These are phyloP conservation scores for Cistogaster globosa DNA, from an alignment of 2,888 invertebrate genomes.

Conservation along the genomic window DNA sequence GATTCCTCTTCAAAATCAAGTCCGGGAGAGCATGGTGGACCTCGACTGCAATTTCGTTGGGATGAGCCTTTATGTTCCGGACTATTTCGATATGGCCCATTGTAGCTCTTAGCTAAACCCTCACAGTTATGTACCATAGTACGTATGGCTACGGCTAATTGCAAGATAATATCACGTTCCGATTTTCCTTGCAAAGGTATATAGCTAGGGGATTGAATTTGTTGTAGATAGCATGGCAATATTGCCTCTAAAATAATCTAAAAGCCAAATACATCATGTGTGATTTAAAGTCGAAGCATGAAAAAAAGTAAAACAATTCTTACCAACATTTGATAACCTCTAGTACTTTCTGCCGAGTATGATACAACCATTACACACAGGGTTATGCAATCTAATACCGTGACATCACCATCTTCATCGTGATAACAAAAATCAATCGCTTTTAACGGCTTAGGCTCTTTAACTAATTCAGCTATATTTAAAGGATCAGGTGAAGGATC, in stretches of 20 bases:
- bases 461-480: slow-evolving; percentile 95
- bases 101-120: slow-evolving; percentile 96
- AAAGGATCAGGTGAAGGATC: slow-evolving; percentile 97
- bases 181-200: slow-evolving; percentile 94
- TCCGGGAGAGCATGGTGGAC: slow-evolving; percentile 90
- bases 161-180: slow-evolving; percentile 96
- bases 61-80: slow-evolving; percentile 97
- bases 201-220: slow-evolving; percentile 94
- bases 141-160: slow-evolving; percentile 96
- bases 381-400: slow-evolving; percentile 98
- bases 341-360: slow-evolving; percentile 97
- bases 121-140: slow-evolving; percentile 98
- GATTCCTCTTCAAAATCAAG: slow-evolving; percentile 95
- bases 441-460: slow-evolving; percentile 94
- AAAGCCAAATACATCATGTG: slow-evolving; percentile 48
- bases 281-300: background rate
- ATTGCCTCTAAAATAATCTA: slow-evolving; percentile 98
- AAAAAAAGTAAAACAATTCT: slow-evolving; percentile 76
- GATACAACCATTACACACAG: slow-evolving; percentile 99
- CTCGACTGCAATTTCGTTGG: slow-evolving; percentile 90
- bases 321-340: slow-evolving; percentile 96
- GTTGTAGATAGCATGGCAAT: slow-evolving; percentile 96
- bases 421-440: slow-evolving; percentile 99
- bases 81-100: slow-evolving; percentile 95
- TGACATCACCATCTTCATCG: slow-evolving; percentile 98